Conservation (phyloP, 2,113 vertebrate genomes). For the Pan paniscus region DNA sequence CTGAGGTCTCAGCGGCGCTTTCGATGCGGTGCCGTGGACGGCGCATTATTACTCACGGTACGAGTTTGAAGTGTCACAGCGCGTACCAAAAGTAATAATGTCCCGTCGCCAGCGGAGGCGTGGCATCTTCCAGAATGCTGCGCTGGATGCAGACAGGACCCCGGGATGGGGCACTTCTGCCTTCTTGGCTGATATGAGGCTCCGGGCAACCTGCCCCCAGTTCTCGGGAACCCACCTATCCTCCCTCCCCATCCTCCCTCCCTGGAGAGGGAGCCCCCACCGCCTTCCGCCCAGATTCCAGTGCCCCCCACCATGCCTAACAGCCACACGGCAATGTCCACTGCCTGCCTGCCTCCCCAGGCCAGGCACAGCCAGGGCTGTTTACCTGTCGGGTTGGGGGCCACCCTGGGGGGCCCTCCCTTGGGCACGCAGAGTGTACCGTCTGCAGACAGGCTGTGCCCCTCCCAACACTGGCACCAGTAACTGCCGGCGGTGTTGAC, state of each 20-base stretch:
- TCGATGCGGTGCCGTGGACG: constrained; percentile 86
- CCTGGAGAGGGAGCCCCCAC: background rate
- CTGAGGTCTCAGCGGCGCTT: fast-evolving
- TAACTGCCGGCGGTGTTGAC: constrained; percentile 90
- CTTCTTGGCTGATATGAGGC: background rate
- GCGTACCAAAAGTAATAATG: constrained; percentile 99
- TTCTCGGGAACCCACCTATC: fast-evolving
- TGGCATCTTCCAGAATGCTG: background rate
- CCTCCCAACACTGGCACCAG: constrained; percentile 84
- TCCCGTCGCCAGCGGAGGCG: constrained; percentile 85
- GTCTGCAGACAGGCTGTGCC: constrained; percentile 84
- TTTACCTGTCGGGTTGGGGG: constrained; percentile 75
- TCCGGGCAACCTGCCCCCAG: fast-evolving
- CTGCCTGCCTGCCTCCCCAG: background rate
- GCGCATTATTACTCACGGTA: constrained; percentile 99
- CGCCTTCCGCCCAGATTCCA: background rate
- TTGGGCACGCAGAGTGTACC: constrained; percentile 79
- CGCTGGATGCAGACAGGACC: fast-evolving
- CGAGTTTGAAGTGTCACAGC: constrained; percentile 99
- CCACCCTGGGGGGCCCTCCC: background rate
- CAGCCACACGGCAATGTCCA: background rate
- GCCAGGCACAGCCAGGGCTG: fast-evolving
- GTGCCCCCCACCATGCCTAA: fast-evolving
- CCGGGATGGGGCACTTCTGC: background rate
- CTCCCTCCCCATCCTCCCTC: background rate